phyloP scores from a whole-genome alignment of 2,797 vertebrate species.

The Falco peregrinus region DNA sequence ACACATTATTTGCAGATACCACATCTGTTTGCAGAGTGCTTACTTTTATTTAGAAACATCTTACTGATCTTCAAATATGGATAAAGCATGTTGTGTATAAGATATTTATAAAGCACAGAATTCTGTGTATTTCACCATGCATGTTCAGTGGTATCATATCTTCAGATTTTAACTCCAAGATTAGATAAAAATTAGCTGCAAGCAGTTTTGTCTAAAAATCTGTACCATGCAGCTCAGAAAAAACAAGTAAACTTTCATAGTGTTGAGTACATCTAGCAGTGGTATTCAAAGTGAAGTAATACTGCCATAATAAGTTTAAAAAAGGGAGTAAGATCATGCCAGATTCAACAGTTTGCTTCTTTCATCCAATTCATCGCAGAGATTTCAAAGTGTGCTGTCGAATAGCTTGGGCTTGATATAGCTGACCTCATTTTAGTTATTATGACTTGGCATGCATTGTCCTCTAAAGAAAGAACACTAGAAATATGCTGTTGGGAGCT shows the following conservation, averaged over 20 bases:
- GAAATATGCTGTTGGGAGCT: not conserved
- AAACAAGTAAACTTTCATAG: not conserved
- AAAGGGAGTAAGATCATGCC: not conserved
- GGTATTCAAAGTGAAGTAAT: not conserved
- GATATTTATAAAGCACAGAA: not conserved
- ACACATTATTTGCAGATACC: not conserved
- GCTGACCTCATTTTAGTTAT: constrained; percentile 27
- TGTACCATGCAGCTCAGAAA: not conserved
- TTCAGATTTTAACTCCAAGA: not conserved
- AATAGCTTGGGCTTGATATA: not conserved
- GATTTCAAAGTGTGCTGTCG: constrained; percentile 8
- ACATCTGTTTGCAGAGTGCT: not conserved
- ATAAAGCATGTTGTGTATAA: not conserved
- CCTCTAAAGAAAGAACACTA: constrained; percentile 14
- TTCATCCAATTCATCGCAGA: constrained; percentile 11
- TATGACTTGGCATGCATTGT: constrained; percentile 14
- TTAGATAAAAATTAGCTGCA: not conserved
- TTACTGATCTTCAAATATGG: not conserved
- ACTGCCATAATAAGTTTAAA: not conserved
- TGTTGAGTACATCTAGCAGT: not conserved
- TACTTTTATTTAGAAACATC: not conserved
- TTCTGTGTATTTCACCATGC: not conserved
- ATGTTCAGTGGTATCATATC: not conserved
- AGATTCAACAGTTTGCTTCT: not conserved
- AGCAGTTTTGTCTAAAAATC: not conserved